These are phyloP conservation scores for Thermophis baileyi DNA, from an alignment of 2,113 vertebrate genomes.

Conservation along the genomic window DNA sequence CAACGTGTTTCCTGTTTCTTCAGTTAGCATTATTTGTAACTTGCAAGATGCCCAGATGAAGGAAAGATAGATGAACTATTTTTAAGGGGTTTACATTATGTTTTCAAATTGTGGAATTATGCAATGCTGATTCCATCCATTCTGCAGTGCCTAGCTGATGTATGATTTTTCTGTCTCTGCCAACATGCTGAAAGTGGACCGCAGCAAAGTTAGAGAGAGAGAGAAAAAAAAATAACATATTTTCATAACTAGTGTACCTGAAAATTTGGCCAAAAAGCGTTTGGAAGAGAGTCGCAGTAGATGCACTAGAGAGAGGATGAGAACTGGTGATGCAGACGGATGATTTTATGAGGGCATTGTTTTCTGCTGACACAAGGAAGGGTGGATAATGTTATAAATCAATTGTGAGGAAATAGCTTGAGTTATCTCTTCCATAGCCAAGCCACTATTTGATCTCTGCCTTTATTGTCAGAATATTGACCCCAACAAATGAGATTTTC, in stretches of 20 bases:
- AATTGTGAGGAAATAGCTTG: neutral
- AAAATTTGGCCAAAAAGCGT: neutral
- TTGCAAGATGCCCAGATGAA: neutral
- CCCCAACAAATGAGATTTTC: neutral
- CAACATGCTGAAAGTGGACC: neutral
- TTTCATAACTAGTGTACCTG: neutral
- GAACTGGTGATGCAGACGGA: neutral
- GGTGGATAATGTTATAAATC: neutral
- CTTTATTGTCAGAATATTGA: neutral
- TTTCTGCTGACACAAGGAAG: neutral
- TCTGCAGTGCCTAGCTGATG: neutral
- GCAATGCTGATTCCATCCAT: neutral
- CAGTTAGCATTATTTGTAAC: neutral
- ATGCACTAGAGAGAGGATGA: neutral
- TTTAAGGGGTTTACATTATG: neutral
- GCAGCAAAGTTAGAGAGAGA: neutral
- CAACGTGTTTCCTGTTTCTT: neutral
- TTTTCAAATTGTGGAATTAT: neutral
- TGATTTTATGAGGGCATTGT: neutral
- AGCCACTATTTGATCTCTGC: neutral
- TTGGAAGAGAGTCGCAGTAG: neutral
- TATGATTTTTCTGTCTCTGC: neutral
- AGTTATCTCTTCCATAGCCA: neutral
- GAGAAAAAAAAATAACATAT: neutral
- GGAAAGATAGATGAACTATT: neutral